Evolutionary conservation across 2,113 vertebrate species (phyloP).

Genomic region (Canis aureus): DNA sequence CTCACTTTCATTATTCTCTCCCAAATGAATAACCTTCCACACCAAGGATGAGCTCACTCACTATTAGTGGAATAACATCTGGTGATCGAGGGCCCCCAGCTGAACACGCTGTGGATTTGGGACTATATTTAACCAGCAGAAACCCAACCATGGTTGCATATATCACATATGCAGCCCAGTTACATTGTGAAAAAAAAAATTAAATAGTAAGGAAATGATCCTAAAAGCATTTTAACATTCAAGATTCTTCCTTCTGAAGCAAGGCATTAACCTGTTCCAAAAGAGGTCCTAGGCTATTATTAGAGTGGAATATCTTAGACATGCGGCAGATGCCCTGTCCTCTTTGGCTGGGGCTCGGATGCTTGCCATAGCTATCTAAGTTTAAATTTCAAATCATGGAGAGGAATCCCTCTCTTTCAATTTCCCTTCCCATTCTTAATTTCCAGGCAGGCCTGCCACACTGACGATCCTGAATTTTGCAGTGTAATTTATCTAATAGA

Average conservation of each 20-base stretch:
- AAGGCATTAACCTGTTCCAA: slow-evolving; percentile 79
- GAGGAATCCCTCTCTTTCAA: slow-evolving; percentile 84
- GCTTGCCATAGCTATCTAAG: slow-evolving; percentile 80
- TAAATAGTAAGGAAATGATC: slow-evolving; percentile 77
- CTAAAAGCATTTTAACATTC: slow-evolving; percentile 74
- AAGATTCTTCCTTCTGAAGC: slow-evolving; percentile 78
- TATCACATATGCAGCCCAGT: slow-evolving; percentile 74
- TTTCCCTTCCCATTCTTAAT: slow-evolving; percentile 85
- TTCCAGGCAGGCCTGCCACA: slow-evolving; percentile 82
- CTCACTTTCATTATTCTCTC: slow-evolving; percentile 95
- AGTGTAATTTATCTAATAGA: slow-evolving; percentile 83
- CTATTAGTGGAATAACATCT: slow-evolving; percentile 93
- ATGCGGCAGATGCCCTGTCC: slow-evolving; percentile 82
- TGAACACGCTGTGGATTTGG: slow-evolving; percentile 78
- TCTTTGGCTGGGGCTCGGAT: slow-evolving; percentile 79
- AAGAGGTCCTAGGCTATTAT: slow-evolving; percentile 84
- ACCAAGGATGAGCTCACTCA: slow-evolving; percentile 94
- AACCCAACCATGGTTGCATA: slow-evolving; percentile 68
- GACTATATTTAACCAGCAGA: slow-evolving; percentile 81
- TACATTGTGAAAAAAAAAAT: slow-evolving; percentile 27
- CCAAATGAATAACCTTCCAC: slow-evolving; percentile 93
- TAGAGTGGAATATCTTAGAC: slow-evolving; percentile 83
- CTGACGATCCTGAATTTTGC: slow-evolving; percentile 76
- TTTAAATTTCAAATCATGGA: slow-evolving; percentile 86
- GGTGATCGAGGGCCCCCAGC: slow-evolving; percentile 86